phyloP scores from a whole-genome alignment of 2,113 vertebrate species.

The Penelope pileata region DNA sequence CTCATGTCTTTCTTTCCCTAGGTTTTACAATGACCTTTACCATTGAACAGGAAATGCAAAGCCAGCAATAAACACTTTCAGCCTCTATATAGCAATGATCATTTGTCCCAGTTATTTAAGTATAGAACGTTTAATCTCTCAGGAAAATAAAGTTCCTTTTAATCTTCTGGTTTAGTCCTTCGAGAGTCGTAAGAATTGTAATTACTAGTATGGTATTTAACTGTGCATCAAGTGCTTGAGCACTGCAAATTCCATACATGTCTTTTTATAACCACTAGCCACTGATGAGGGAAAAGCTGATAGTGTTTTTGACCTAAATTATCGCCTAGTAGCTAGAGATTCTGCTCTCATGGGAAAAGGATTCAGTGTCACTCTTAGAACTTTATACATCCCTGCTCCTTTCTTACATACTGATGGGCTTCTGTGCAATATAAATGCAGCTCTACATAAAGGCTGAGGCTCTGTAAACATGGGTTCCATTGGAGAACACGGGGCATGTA shows the following conservation, averaged over 20 bases:
- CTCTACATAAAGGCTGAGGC: fast-evolving
- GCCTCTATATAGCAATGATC: neutral
- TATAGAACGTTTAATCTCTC: conserved; percentile 22
- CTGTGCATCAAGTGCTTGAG: conserved; percentile 9
- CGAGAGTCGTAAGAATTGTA: conserved; percentile 32
- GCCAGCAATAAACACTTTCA: conserved; percentile 38
- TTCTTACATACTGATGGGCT: neutral
- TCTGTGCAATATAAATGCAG: neutral
- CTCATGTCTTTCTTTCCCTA: neutral
- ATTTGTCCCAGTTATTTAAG: conserved; percentile 1
- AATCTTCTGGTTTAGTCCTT: conserved; percentile 48
- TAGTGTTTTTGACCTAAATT: conserved; percentile 10
- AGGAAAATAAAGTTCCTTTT: conserved; percentile 44
- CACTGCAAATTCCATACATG: neutral
- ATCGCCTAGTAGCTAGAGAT: neutral
- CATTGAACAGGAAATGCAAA: conserved; percentile 7
- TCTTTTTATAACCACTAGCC: neutral
- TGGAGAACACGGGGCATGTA: neutral
- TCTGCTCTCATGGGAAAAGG: neutral
- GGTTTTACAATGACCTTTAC: conserved; percentile 52
- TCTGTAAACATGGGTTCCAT: neutral
- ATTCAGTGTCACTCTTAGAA: neutral
- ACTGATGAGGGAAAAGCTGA: conserved; percentile 10
- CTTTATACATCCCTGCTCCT: neutral
- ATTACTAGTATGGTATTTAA: neutral